Evolutionary conservation across 2,113 vertebrate genomes (phyloP).

Genomic region (Brienomyrus brachyistius): DNA sequence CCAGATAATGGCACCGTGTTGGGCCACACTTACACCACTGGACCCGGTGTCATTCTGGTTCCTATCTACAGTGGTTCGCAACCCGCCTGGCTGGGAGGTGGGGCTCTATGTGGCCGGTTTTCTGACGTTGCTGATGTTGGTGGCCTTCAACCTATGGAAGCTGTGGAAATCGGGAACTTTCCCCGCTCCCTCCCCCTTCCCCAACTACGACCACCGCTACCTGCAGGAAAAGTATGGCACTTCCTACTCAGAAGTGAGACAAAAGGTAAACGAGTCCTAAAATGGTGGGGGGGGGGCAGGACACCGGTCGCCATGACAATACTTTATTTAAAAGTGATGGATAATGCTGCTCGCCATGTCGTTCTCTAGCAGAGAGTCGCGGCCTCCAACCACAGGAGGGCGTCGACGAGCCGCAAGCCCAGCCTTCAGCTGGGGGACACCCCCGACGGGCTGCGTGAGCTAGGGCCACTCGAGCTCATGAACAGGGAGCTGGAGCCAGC

Average conservation of each 20-base stretch:
- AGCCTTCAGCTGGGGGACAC: slow-evolving; percentile 76
- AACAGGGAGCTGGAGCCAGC: slow-evolving; percentile 75
- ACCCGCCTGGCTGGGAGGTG: slow-evolving; percentile 83
- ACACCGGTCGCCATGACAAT: background rate
- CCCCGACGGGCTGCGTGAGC: slow-evolving; percentile 77
- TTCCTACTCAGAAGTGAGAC: slow-evolving; percentile 60
- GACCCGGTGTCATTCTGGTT: background rate
- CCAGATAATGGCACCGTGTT: background rate
- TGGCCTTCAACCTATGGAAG: slow-evolving; percentile 88
- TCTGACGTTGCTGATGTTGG: slow-evolving; percentile 71
- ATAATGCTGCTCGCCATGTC: background rate
- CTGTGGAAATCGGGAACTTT: slow-evolving; percentile 87
- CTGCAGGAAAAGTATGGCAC: slow-evolving; percentile 90
- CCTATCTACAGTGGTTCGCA: slow-evolving; percentile 65
- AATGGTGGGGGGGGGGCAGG: background rate
- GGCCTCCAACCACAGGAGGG: slow-evolving; percentile 55
- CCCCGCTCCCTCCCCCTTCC: slow-evolving; percentile 86
- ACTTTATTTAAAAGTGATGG: background rate
- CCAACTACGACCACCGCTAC: slow-evolving; percentile 93
- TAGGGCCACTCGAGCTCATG: slow-evolving; percentile 91
- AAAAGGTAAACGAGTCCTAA: slow-evolving; percentile 63
- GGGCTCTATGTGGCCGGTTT: slow-evolving; percentile 83
- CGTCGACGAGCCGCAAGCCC: slow-evolving; percentile 62
- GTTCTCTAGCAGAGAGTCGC: slow-evolving; percentile 57
- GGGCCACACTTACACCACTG: background rate